Evolutionary conservation across 2,113 vertebrate species (phyloP).

Genomic region (Crotalus horridus): DNA sequence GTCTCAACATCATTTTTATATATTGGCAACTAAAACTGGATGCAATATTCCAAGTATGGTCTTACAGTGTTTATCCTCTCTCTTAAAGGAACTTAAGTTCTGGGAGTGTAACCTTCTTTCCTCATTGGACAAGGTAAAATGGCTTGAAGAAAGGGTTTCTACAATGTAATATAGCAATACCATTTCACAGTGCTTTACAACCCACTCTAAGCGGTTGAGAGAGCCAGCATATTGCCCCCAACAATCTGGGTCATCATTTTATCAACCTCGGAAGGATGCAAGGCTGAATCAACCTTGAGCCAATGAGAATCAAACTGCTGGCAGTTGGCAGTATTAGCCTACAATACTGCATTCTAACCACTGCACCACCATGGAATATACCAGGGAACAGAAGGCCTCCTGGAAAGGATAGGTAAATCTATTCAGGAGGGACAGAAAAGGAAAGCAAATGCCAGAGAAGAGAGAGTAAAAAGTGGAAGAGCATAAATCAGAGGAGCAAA

Average conservation of each 20-base stretch:
- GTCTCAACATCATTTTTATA: not conserved
- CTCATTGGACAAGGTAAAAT: not conserved
- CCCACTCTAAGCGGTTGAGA: not conserved
- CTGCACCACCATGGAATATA: not conserved
- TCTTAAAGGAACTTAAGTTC: not conserved
- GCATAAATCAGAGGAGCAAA: not conserved
- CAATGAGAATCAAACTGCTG: not conserved
- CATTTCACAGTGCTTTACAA: too few species aligned
- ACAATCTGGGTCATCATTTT: not conserved
- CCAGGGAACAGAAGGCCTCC: not conserved
- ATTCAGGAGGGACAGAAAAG: not conserved
- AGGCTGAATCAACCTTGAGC: not conserved
- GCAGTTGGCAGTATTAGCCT: not conserved
- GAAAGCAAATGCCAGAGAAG: not conserved
- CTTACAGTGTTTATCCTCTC: not conserved
- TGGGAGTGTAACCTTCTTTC: not conserved
- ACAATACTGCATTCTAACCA: not conserved
- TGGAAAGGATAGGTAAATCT: not conserved
- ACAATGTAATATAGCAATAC: not conserved
- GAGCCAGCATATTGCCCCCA: not conserved
- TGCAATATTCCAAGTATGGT: not conserved
- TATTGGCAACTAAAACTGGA: not conserved
- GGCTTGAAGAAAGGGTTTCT: not conserved
- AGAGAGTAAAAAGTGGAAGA: not conserved
- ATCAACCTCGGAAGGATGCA: not conserved